A percentile compares a stretch with the other conserved stretches of the same genome.
Conservation (phyloP, 2,888 invertebrate species). For the Lasioglossum villosulum region DNA sequence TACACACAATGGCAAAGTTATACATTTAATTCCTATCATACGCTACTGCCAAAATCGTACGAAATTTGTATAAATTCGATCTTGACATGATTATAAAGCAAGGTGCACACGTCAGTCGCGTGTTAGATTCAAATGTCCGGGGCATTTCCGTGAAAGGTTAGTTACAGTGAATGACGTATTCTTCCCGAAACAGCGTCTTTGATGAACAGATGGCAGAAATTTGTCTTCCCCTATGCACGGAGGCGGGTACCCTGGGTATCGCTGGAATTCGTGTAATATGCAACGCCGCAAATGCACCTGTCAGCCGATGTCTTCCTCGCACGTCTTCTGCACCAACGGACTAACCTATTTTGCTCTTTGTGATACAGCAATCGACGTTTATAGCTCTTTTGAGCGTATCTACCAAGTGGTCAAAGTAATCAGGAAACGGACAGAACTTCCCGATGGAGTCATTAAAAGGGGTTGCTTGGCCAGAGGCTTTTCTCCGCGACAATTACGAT, state of each 20-base stretch:
- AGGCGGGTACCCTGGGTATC: no score
- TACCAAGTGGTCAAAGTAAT: neutral
- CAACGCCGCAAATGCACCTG: neutral
- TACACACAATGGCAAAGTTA: no score
- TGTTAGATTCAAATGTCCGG: neutral
- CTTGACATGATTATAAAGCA: neutral
- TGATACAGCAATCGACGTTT: neutral
- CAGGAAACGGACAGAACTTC: neutral
- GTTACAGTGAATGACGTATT: slow-evolving; percentile 4
- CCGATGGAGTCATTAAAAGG: neutral
- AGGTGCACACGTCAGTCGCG: neutral
- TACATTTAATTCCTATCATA: no score
- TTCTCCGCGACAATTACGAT: neutral
- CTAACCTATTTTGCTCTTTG: neutral
- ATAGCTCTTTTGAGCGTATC: neutral
- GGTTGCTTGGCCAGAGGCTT: neutral
- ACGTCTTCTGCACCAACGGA: neutral
- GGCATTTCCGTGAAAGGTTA: neutral
- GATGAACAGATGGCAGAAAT: neutral
- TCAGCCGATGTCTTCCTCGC: neutral
- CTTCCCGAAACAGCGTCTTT: slow-evolving; percentile 5
- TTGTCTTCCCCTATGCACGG: neutral
- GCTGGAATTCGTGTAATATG: slow-evolving; percentile 3
- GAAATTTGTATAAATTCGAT: no score
- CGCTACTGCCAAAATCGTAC: no score